Conservation (phyloP, 2,797 vertebrate species). For the Neosilurus hyrtlii region DNA sequence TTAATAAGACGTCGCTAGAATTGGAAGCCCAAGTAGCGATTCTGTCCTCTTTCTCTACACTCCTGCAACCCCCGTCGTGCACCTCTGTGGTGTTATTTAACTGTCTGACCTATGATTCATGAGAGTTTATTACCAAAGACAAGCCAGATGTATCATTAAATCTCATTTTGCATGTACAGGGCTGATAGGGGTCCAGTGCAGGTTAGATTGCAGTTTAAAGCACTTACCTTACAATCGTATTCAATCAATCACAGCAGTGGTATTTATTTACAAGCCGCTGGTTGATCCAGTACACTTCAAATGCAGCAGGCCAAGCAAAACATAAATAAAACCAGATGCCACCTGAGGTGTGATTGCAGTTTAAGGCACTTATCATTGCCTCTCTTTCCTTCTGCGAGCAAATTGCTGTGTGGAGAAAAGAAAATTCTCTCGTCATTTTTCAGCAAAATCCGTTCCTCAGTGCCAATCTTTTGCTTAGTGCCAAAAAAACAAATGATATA, state of each 20-base stretch:
- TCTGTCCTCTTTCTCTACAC: slow-evolving; percentile 15
- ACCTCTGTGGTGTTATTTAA: slow-evolving; percentile 28
- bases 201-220: slow-evolving; percentile 17
- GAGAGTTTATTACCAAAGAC: slow-evolving; percentile 39
- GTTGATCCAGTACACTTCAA: neutral
- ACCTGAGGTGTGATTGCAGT: slow-evolving; percentile 32
- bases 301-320: slow-evolving; percentile 2
- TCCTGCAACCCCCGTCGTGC: neutral
- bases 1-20: slow-evolving; percentile 47
- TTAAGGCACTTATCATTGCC: slow-evolving; percentile 38
- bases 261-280: slow-evolving; percentile 9
- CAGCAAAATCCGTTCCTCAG: slow-evolving; percentile 1
- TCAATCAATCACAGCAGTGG: neutral
- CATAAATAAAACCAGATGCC: slow-evolving; percentile 34
- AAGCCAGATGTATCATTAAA: slow-evolving; percentile 42
- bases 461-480: slow-evolving; percentile 14
- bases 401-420: slow-evolving; percentile 7
- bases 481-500: slow-evolving; percentile 30
- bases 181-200: slow-evolving; percentile 21
- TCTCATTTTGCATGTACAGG: slow-evolving; percentile 32
- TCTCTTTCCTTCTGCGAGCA: slow-evolving; percentile 7
- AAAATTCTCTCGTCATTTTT: slow-evolving; percentile 13
- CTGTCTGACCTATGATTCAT: slow-evolving; percentile 37
- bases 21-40: slow-evolving; percentile 33
- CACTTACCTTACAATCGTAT: slow-evolving; percentile 26